A percentile compares a stretch with the other conserved stretches of the same genome.
These are phyloP conservation scores for Vulpes lagopus DNA, from an alignment of 2,113 vertebrate species.

Conservation along the genomic window DNA sequence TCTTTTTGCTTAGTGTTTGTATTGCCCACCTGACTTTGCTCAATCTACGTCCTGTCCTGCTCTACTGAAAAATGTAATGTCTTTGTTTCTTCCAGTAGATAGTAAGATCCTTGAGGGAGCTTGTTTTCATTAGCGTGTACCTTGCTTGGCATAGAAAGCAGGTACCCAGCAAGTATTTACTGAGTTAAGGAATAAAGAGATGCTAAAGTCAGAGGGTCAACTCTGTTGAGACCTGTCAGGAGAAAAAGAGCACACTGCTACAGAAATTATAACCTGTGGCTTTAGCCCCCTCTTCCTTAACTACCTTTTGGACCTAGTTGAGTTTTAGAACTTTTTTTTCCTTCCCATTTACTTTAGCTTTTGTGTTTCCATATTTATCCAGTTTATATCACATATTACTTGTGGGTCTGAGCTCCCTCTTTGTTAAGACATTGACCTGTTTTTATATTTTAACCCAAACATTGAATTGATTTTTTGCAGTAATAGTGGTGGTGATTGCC, in stretches of 20 bases:
- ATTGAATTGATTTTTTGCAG: slow-evolving; percentile 22
- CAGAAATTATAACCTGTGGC: not conserved
- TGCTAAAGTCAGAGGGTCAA: not conserved
- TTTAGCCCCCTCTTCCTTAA: not conserved
- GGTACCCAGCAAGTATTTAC: not conserved
- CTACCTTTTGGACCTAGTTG: not conserved
- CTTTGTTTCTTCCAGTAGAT: not conserved
- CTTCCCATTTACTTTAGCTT: not conserved
- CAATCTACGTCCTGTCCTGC: not conserved
- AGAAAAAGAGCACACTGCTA: not conserved
- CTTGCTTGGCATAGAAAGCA: not conserved
- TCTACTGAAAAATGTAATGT: not conserved
- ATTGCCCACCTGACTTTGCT: not conserved
- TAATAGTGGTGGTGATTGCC: not conserved
- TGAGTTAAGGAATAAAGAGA: not conserved
- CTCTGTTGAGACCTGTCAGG: not conserved
- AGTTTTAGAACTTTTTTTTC: not conserved
- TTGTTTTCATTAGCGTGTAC: not conserved
- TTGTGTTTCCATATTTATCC: not conserved
- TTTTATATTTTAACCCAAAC: slow-evolving; percentile 4
- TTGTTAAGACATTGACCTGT: not conserved
- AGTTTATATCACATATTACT: not conserved
- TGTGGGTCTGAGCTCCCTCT: not conserved
- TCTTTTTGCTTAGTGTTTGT: not conserved
- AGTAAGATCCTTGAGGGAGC: not conserved